phyloP scores from a whole-genome alignment of 2,113 vertebrate genomes.

The Channa maculata region DNA sequence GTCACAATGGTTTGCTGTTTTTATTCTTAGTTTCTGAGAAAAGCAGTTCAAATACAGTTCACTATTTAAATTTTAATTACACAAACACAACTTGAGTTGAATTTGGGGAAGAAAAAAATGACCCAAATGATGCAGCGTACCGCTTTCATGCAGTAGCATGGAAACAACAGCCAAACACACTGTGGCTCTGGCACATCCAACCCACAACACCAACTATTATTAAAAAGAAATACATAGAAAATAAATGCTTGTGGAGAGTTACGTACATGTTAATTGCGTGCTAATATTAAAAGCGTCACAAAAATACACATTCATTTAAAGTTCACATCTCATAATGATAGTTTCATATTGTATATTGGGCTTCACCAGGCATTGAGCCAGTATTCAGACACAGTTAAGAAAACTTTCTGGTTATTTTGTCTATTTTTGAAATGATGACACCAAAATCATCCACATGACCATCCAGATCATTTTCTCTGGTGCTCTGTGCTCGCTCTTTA shows the following conservation, averaged over 20 bases:
- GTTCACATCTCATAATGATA: constrained; percentile 18
- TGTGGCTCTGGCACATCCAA: constrained; percentile 5
- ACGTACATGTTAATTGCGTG: constrained; percentile 16
- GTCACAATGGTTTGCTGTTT: neutral
- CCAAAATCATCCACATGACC: neutral
- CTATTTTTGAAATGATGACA: neutral
- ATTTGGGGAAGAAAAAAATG: neutral
- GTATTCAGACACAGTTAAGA: neutral
- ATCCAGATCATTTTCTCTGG: constrained; percentile 21
- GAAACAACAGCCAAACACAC: constrained; percentile 31
- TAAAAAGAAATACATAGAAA: constrained; percentile 22
- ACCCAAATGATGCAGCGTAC: neutral
- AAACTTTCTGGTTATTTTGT: neutral
- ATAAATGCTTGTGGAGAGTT: constrained; percentile 45
- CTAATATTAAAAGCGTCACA: constrained; percentile 31
- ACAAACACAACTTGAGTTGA: neutral
- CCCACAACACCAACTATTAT: constrained; percentile 16
- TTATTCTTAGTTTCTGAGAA: too few species aligned
- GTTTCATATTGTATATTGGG: neutral
- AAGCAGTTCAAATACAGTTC: too few species aligned
- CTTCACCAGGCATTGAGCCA: constrained; percentile 11
- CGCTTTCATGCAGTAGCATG: neutral
- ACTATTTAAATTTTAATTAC: too few species aligned
- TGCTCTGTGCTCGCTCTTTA: neutral
- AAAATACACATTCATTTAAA: constrained; percentile 30